Evolutionary conservation across 1,140 invertebrate genomes (phyloP).

Genomic region (Drosophila albomicans): DNA sequence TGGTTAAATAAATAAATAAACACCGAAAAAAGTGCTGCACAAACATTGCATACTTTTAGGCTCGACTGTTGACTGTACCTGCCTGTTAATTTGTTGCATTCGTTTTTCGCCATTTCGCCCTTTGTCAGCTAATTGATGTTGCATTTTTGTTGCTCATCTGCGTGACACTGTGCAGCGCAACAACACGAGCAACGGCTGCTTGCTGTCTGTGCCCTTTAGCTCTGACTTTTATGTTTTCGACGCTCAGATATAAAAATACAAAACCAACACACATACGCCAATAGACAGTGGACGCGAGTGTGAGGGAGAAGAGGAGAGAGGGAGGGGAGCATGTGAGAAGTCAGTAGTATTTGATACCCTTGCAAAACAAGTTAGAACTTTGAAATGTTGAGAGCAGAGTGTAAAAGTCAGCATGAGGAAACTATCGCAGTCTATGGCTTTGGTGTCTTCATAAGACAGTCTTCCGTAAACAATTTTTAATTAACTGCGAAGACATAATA

Average conservation of each 20-base stretch:
- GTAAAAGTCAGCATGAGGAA: constrained; percentile 10
- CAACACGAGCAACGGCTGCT: constrained; percentile 59
- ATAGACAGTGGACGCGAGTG: background rate
- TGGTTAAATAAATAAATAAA: constrained; percentile 40
- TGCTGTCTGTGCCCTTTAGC: constrained; percentile 74
- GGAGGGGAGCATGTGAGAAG: constrained; percentile 14
- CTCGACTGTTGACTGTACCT: constrained; percentile 52
- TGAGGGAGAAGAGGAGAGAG: background rate
- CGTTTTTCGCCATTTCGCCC: constrained; percentile 20
- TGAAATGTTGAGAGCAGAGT: constrained; percentile 14
- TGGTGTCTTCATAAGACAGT: background rate
- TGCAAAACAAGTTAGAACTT: constrained; percentile 13
- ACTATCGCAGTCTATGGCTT: background rate
- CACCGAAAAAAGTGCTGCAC: constrained; percentile 11
- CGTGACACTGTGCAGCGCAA: constrained; percentile 47
- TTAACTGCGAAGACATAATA: background rate
- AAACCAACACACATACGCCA: constrained; percentile 48
- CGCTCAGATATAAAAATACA: constrained; percentile 66
- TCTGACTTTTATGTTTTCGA: constrained; percentile 78
- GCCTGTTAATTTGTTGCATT: constrained; percentile 38
- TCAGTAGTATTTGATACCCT: constrained; percentile 43
- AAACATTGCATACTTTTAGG: constrained; percentile 34
- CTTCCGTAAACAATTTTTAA: background rate
- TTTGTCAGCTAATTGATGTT: constrained; percentile 50
- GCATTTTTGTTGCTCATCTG: constrained; percentile 22